A percentile compares a stretch with the other conserved stretches of the same genome.
Evolutionary conservation across 2,113 vertebrate species (phyloP).

Genomic region (Urocolius indicus): DNA sequence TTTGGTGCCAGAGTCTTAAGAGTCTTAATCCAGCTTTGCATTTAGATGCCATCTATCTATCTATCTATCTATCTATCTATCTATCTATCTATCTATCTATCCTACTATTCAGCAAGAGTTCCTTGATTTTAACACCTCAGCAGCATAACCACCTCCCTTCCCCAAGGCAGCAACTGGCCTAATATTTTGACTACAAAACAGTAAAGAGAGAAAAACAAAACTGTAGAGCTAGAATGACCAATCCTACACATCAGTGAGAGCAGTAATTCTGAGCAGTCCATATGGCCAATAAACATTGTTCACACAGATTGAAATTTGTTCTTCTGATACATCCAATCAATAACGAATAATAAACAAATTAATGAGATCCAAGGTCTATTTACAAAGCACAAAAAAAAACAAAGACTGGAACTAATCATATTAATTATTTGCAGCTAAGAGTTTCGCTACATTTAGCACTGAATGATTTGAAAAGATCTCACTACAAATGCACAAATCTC

Average conservation of each 20-base stretch:
- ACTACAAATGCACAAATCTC: not conserved
- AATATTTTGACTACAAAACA: not conserved
- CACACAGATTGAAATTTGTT: not conserved
- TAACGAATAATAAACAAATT: constrained; percentile 22
- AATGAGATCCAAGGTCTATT: constrained; percentile 10
- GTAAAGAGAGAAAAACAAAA: not conserved
- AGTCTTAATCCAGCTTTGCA: not conserved
- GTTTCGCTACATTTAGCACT: not conserved
- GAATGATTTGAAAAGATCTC: not conserved
- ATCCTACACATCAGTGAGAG: not conserved
- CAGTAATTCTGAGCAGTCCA: not conserved
- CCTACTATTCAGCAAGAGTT: not conserved
- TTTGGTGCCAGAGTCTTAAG: not conserved
- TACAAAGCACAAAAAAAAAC: not conserved
- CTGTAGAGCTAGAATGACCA: not conserved
- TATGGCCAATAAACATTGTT: not conserved
- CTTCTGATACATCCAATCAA: not conserved
- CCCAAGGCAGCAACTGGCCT: not conserved
- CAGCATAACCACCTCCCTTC: not conserved
- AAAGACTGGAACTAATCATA: not conserved
- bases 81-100: too few relatives aligned
- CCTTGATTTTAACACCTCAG: not conserved
- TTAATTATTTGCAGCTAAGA: constrained; percentile 11
- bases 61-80: too few relatives aligned
- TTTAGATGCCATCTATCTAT: not conserved